Conservation (phyloP, 2,888 invertebrate genomes). For the Syritta pipiens region DNA sequence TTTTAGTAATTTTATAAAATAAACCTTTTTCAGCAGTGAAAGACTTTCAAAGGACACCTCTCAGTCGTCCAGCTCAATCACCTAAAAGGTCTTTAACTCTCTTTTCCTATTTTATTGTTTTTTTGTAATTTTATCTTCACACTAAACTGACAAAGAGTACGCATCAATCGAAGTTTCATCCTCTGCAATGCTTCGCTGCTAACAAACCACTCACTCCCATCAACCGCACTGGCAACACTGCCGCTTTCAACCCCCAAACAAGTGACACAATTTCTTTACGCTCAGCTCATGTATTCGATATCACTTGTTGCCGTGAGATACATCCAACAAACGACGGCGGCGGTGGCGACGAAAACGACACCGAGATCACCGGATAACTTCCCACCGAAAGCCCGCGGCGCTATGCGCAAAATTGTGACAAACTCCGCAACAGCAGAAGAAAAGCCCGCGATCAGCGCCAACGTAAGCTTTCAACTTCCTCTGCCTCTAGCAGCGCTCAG, state of each 20-base stretch:
- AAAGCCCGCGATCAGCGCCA: constrained; percentile 46
- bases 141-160: too few relatives aligned
- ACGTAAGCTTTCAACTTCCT: constrained; percentile 40
- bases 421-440: neutral
- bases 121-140: too few relatives aligned
- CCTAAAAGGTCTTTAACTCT: too few relatives aligned
- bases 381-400: constrained; percentile 34
- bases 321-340: constrained; percentile 20
- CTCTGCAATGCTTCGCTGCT: too few relatives aligned
- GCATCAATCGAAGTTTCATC: too few relatives aligned
- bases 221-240: constrained; percentile 11
- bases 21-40: too few relatives aligned
- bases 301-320: constrained; percentile 49
- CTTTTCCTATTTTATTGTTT: too few relatives aligned
- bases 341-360: too few relatives aligned
- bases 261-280: constrained; percentile 45
- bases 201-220: too few relatives aligned
- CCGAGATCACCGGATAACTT: constrained; percentile 26
- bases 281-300: constrained; percentile 11
- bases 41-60: too few relatives aligned
- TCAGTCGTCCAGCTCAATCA: too few relatives aligned
- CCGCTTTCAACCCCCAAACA: constrained; percentile 21
- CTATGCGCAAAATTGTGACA: constrained; percentile 1
- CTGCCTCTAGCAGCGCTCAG: neutral
- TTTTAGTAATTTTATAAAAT: too few relatives aligned